Conservation (phyloP, 2,888 invertebrate genomes). For the Theodoxus fluviatilis region DNA sequence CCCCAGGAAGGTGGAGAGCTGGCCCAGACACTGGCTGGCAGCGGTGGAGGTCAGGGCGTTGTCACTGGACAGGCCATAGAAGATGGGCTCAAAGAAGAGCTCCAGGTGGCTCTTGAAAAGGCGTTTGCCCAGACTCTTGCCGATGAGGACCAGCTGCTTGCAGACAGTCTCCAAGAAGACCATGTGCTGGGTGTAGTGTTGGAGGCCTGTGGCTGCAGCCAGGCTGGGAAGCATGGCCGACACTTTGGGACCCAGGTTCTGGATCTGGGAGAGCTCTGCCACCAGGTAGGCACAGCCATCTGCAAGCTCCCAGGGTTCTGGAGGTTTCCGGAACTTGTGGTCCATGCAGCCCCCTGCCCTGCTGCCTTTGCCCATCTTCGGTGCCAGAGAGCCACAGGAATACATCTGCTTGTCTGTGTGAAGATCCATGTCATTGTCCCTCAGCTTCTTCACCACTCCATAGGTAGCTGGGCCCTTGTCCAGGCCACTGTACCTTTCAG, state of each 20-base stretch:
- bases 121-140: conserved; percentile 67
- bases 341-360: conserved; percentile 67
- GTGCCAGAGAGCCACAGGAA: conserved; percentile 69
- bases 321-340: conserved; percentile 66
- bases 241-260: conserved; percentile 54
- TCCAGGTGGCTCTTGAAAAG: conserved; percentile 68
- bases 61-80: too few species aligned
- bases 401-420: conserved; percentile 69
- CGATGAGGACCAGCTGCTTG: conserved; percentile 62
- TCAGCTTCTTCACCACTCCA: conserved; percentile 66
- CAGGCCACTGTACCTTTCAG: conserved; percentile 63
- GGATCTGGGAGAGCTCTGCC: conserved; percentile 66
- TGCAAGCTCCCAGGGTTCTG: conserved; percentile 70
- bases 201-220: conserved; percentile 64
- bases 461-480: conserved; percentile 66
- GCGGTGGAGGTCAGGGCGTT: conserved; percentile 68
- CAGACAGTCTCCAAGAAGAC: conserved; percentile 68
- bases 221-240: conserved; percentile 64
- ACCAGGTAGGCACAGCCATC: conserved; percentile 69
- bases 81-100: too few species aligned
- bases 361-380: conserved; percentile 68
- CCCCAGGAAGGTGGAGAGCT: conserved; percentile 67
- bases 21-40: conserved; percentile 67
- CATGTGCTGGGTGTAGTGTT: conserved; percentile 69
- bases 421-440: conserved; percentile 67